Evolutionary conservation across 2,797 vertebrate species (phyloP).

Genomic region (Buceros bicornis): DNA sequence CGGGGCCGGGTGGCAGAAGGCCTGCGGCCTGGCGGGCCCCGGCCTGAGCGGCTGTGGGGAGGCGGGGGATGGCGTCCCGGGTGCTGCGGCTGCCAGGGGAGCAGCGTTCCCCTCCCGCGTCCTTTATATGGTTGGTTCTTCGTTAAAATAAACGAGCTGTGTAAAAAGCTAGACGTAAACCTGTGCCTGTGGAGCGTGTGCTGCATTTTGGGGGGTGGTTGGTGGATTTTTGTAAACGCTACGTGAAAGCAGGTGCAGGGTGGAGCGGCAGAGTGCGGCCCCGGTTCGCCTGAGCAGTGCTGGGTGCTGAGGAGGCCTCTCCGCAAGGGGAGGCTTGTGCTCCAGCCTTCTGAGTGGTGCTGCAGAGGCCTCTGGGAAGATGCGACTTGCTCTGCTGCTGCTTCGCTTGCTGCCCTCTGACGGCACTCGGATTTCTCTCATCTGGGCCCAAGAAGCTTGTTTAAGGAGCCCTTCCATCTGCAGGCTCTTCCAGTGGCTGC

Average conservation of each 20-base stretch:
- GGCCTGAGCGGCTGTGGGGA: too few relatives aligned
- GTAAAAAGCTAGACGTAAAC: not conserved
- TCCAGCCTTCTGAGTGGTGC: not conserved
- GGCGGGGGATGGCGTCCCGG: too few relatives aligned
- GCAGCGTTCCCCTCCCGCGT: too few relatives aligned
- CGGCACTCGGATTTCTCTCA: rapidly evolving
- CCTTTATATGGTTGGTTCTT: rapidly evolving
- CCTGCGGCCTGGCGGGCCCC: too few relatives aligned
- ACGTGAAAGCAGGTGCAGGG: rapidly evolving
- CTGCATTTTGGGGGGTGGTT: not conserved
- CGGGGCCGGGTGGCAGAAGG: too few relatives aligned
- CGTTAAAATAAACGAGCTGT: not conserved
- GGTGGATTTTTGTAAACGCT: rapidly evolving
- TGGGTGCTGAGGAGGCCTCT: not conserved
- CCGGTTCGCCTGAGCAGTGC: not conserved
- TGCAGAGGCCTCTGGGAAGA: not conserved
- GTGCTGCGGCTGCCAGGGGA: too few relatives aligned
- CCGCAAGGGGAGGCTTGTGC: not conserved
- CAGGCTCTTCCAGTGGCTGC: rapidly evolving
- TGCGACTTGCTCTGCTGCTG: too few relatives aligned
- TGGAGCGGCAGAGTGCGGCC: not conserved
- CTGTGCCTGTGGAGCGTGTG: rapidly evolving
- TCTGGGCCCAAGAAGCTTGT: rapidly evolving
- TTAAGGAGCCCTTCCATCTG: rapidly evolving
- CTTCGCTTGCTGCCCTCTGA: rapidly evolving